These are phyloP conservation scores for Brachionus rotundiformis DNA, from an alignment of 1,140 invertebrate genomes.

Conservation along the genomic window DNA sequence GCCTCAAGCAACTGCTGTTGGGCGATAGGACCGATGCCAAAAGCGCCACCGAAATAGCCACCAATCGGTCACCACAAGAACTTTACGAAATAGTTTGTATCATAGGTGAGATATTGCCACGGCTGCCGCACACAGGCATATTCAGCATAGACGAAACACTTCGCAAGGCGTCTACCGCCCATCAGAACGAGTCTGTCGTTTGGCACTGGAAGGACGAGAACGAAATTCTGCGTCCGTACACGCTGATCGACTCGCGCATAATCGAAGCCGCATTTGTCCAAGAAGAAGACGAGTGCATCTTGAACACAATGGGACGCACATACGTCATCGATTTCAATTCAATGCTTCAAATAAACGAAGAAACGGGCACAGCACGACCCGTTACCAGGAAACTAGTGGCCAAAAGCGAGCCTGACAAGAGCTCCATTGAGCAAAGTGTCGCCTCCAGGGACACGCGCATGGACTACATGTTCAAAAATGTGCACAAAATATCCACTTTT, in stretches of 20 bases:
- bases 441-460: constrained; percentile 68
- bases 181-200: background rate
- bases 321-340: constrained; percentile 93
- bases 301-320: constrained; percentile 67
- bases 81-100: constrained; percentile 49
- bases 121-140: background rate
- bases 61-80: constrained; percentile 26
- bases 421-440: background rate
- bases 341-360: constrained; percentile 97
- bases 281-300: constrained; percentile 46
- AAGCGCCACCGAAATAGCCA: background rate
- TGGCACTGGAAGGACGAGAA: constrained; percentile 55
- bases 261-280: constrained; percentile 55
- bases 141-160: constrained; percentile 9
- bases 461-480: constrained; percentile 71
- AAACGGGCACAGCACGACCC: constrained; percentile 85
- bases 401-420: background rate
- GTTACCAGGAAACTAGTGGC: constrained; percentile 71
- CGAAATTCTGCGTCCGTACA: constrained; percentile 54
- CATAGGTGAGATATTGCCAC: constrained; percentile 33
- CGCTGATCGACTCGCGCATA: background rate
- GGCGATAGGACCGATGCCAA: background rate
- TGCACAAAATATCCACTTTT: constrained; percentile 74
- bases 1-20: background rate
- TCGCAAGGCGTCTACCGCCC: background rate